Evolutionary conservation across 2,888 invertebrate genomes (phyloP), one percentile per base, ranked within the genome.

Genomic region (Cotesia congregata): DNA sequence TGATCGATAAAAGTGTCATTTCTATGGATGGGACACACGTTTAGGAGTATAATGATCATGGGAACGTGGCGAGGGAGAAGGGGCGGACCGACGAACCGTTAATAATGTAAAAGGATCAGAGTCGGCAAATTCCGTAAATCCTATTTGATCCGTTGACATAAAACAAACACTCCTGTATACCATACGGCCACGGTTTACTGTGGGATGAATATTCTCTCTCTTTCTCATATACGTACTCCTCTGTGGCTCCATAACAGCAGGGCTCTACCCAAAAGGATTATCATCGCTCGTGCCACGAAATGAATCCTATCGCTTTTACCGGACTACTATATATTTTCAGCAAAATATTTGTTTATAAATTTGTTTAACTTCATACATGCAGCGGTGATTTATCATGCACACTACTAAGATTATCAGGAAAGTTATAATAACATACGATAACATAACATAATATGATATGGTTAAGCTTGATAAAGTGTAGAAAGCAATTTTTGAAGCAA

Each of bases 101-200:
- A 82, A 80, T 80, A 82, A 79, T 78, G 78, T 79, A 80, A 81
- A 81, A 81, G 83, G 83, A 82, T 81, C 80, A 78, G 70, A 76
- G 73, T 20, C 68, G 75, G 76, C 80, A 80, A 84, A 83, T 85
- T 86, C 81, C 81, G 82, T 83, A 86, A 88, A 88, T 87, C 87
- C 87, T 77, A 81, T 84, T 84, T 85, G 85, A 88, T 85, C 86
- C 82, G 78, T 74, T 80, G 84, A 86, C 86, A 86, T 86, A 85
- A 86, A 87, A 86, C 85, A 87, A 87, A 85, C 85, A 86, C 87
- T 79, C 85, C 83, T 84, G 50, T 50, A 50, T 50, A 81, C 80
- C 82, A 78, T 79, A 71, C 70, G 71, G 69, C 67, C 41, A 74
- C 69, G 74, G 73, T 81, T 80, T 75, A 72, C 75, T 70, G 74